Conservation (phyloP, 53 echinoderm and acorn worm species). For the Temnopleurus reevesii region DNA sequence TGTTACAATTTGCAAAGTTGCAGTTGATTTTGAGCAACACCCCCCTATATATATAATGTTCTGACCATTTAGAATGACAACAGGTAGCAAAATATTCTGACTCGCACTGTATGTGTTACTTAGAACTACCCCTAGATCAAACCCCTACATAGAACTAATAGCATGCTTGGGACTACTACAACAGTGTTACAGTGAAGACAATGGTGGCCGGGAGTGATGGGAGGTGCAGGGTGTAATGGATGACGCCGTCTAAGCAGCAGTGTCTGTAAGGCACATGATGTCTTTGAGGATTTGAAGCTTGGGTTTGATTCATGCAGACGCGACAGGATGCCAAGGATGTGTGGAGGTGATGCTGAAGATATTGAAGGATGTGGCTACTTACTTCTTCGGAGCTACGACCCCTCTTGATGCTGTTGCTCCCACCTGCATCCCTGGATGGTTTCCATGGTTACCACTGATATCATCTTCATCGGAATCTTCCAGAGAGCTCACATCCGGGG, state of each 20-base stretch:
- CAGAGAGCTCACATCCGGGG: slow-evolving; percentile 77
- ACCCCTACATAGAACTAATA: slow-evolving; percentile 23
- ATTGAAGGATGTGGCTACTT: slow-evolving; percentile 14
- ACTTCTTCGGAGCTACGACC: background rate
- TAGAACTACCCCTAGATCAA: too few relatives aligned
- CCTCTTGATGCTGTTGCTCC: background rate
- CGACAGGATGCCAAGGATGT: background rate
- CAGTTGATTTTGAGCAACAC: too few relatives aligned
- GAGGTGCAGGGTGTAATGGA: background rate
- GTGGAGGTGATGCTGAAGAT: slow-evolving; percentile 4
- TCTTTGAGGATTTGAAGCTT: slow-evolving; percentile 3
- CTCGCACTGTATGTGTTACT: too few relatives aligned
- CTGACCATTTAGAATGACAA: too few relatives aligned
- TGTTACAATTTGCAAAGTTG: too few relatives aligned
- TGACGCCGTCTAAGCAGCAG: background rate
- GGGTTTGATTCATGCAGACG: slow-evolving; percentile 24
- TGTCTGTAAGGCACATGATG: background rate
- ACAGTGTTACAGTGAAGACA: background rate
- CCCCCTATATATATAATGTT: too few relatives aligned
- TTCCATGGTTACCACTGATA: background rate
- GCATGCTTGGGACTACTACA: background rate
- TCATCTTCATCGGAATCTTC: slow-evolving; percentile 64
- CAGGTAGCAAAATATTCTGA: too few relatives aligned
- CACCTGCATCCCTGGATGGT: background rate
- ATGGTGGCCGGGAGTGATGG: background rate